Percentiles rank a stretch among this genome's conserved stretches.
phyloP scores from a whole-genome alignment of 2,888 invertebrate genomes.

The Rhogogaster chlorosoma region DNA sequence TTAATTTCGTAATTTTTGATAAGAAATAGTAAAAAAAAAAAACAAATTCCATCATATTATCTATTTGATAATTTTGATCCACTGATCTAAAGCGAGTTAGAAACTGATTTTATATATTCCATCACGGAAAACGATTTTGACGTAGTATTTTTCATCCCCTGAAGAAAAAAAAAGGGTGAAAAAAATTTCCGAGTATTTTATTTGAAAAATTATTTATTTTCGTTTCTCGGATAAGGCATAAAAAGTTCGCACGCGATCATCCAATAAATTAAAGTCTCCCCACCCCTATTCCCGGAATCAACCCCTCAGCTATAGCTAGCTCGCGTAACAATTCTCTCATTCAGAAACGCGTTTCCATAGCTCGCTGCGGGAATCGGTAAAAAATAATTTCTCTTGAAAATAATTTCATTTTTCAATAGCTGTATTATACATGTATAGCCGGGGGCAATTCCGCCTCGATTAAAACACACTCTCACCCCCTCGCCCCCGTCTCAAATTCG shows the following conservation, averaged over 20 bases:
- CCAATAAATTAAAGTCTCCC: conserved; percentile 7
- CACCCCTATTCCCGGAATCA: neutral
- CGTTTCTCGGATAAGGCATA: neutral
- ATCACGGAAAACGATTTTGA: too few species aligned
- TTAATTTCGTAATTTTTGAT: too few species aligned
- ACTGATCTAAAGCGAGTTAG: too few species aligned
- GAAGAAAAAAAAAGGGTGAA: neutral
- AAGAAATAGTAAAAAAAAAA: too few species aligned
- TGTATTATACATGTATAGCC: neutral
- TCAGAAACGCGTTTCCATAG: neutral
- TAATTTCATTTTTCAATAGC: neutral
- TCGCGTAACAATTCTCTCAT: neutral
- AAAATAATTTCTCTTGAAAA: neutral
- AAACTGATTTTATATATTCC: too few species aligned
- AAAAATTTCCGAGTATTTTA: neutral
- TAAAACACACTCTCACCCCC: too few species aligned
- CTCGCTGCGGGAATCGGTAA: neutral
- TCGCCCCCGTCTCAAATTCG: too few species aligned
- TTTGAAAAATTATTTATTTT: neutral
- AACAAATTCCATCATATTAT: too few species aligned
- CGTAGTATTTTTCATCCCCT: too few species aligned
- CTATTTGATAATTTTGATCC: too few species aligned
- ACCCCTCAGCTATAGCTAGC: neutral
- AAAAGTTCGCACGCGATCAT: neutral
- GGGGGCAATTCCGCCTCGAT: neutral